Base-by-base conservation (phyloP, 2,888 invertebrate species). In the Orthosia gracilis region DNA sequence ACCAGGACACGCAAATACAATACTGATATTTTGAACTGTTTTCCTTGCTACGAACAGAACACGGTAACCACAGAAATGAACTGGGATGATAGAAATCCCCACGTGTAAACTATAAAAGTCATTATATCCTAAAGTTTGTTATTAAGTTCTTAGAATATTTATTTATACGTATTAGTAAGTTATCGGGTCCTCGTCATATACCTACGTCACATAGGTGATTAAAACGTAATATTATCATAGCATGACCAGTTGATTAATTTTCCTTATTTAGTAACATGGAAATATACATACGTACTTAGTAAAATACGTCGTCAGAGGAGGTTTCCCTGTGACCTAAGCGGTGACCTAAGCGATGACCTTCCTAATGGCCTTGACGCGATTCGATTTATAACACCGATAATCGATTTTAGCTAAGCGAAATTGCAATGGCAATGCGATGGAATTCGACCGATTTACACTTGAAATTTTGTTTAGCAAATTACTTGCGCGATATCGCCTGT, bases 261-360 rank as follows among this genome's bases (percentile, higher is more conserved):
- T 76, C 79, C 69, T 80, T 54, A 59, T 54, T 45, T 7, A 55
- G 12, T 4, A 57, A 52, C 40, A 57, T 18, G 69, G 69, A 76
- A 81, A 61, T 61, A 62, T 49, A 26, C 76, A 17, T 50, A 78
- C 26, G n/a, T 23, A 49, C 54, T 26, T 52, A 40, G 18, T 72
- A 63, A 66, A 74, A 23, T 31, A n/a, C n/a, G n/a, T n/a, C n/a
- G 59, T 61, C 26, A 61, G 50, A 54, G 26, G 15, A 64, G 59
- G 13, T 23, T 18, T 23, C 13, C 23, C 31, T n/a, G 18, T 15
- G 21, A 23, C 7, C 13, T 23, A 15, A 45, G 9, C 21, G 54
- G 18, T 15, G 21, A 23, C 7, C 13, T 23, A 15, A 45, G 9
- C 21, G 54, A 15, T 18, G 31, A 61, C 40, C 40, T 40, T 40